Conservation (phyloP, 2,113 vertebrate species). For the Peromyscus maniculatus region DNA sequence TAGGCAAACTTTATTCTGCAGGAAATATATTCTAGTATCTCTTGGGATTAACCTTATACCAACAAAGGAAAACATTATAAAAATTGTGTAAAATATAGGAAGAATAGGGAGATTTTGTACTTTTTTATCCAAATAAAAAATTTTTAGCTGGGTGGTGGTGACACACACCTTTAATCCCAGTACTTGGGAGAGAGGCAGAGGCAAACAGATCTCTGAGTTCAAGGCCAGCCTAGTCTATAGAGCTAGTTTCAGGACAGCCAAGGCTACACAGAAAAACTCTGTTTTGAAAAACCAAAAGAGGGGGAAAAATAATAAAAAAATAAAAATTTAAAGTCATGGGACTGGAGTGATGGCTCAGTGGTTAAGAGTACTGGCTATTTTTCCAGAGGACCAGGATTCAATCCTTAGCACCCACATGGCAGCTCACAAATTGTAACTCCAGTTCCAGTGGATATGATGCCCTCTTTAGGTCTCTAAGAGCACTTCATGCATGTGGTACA, state of each 20-base stretch:
- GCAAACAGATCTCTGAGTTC: neutral
- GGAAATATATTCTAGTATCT: slow-evolving; percentile 68
- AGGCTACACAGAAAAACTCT: neutral
- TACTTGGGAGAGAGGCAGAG: neutral
- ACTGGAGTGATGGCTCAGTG: too few species aligned
- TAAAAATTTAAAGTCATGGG: too few species aligned
- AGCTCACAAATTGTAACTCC: too few species aligned
- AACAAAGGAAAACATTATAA: slow-evolving; percentile 65
- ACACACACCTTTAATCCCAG: neutral
- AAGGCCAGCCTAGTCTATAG: neutral
- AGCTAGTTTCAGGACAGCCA: neutral
- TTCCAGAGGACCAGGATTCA: too few species aligned
- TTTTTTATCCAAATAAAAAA: slow-evolving; percentile 53
- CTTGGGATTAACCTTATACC: slow-evolving; percentile 66
- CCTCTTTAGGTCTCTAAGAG: too few species aligned
- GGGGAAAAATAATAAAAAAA: too few species aligned
- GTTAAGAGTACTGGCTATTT: too few species aligned
- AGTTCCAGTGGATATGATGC: too few species aligned
- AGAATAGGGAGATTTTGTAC: slow-evolving; percentile 63
- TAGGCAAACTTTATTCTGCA: slow-evolving; percentile 47
- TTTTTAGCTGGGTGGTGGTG: neutral
- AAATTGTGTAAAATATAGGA: slow-evolving; percentile 51
- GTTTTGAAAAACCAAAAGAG: neutral
- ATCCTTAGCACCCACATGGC: too few species aligned
- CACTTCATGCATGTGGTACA: too few species aligned